Conservation (phyloP, 2,113 vertebrate species). For the Xiphias gladius region DNA sequence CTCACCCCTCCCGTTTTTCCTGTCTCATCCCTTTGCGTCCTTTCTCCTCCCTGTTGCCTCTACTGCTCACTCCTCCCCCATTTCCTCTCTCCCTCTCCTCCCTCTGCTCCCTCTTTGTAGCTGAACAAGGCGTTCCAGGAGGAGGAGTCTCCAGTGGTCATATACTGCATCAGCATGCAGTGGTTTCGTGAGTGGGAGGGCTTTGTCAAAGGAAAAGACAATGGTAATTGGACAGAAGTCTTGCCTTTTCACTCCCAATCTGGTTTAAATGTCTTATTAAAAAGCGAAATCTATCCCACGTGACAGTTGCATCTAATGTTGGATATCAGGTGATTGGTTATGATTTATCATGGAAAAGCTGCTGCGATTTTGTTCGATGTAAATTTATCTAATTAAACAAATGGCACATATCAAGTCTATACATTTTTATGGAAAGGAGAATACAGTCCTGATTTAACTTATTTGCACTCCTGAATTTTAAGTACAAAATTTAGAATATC, state of each 20-base stretch:
- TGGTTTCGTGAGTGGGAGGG: constrained; percentile 99
- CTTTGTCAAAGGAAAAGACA: constrained; percentile 99
- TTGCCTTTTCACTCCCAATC: constrained; percentile 25
- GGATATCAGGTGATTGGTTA: background rate
- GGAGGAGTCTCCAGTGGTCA: constrained; percentile 94
- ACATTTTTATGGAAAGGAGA: background rate
- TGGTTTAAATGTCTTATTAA: constrained; percentile 55
- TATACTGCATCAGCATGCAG: constrained; percentile 99
- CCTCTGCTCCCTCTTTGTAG: constrained; percentile 77
- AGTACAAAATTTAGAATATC: too few relatives aligned
- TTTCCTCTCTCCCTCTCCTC: constrained; percentile 26
- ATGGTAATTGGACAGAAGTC: constrained; percentile 86
- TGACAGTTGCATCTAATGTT: background rate
- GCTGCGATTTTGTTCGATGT: background rate
- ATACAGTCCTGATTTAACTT: too few relatives aligned
- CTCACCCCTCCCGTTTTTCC: constrained; percentile 5
- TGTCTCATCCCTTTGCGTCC: constrained; percentile 35
- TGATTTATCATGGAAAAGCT: constrained; percentile 1
- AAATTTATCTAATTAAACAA: background rate
- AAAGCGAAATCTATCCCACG: constrained; percentile 30
- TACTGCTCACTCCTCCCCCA: constrained; percentile 59
- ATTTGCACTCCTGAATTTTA: too few relatives aligned
- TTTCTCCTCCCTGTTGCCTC: constrained; percentile 58
- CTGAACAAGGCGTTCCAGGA: constrained; percentile 99
- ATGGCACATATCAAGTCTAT: background rate